Base-by-base conservation (phyloP, 2,888 invertebrate genomes). In the Liposcelis brunnea region DNA sequence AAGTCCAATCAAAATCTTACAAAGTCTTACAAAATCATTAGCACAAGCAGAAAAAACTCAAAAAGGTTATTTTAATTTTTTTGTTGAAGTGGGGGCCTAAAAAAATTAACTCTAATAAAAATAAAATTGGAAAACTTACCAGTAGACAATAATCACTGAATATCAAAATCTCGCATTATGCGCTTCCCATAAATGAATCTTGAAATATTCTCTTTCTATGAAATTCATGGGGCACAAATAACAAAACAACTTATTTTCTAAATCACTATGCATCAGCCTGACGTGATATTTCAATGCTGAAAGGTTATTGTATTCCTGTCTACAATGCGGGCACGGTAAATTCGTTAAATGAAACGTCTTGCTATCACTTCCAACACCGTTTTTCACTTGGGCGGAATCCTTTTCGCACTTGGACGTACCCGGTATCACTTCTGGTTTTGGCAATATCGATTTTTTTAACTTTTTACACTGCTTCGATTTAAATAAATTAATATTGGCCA, bases 201-300 rank as follows among this genome's bases (percentile, higher is more conserved):
- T 77, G 59, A 74, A 77, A 35, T 74, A 73, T 57, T 77, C 77
- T 49, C 77, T 63, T 65, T 74, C 74, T 47, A 73, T 72, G 53
- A 77, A 77, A n/a, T 75, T 73, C 53, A 74, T 69, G 21, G 77
- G 77, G 57, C 77, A 77, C 43, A 77, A 63, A 58, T 77, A 76
- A 59, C 77, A 77, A 61, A 76, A 77, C 50, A 76, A 67, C 58
- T 75, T 68, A 57, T 77, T 76, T 16, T 74, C 72, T 52, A 77
- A 63, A 59, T 77, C 77, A 31, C 77, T 77, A 62, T 77, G 77
- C 64, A 77, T 74, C 57, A 77, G 62, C 52, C 76, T 67, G 37
- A 76, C 76, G 54, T 76, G 76, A 58, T 77, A 77, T 59, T 77
- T 77, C 52, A 77, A 65, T 34, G 77, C 75, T 1, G 77, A 77